Conservation (phyloP, 2,888 invertebrate genomes). For the Hemithea aestivaria region DNA sequence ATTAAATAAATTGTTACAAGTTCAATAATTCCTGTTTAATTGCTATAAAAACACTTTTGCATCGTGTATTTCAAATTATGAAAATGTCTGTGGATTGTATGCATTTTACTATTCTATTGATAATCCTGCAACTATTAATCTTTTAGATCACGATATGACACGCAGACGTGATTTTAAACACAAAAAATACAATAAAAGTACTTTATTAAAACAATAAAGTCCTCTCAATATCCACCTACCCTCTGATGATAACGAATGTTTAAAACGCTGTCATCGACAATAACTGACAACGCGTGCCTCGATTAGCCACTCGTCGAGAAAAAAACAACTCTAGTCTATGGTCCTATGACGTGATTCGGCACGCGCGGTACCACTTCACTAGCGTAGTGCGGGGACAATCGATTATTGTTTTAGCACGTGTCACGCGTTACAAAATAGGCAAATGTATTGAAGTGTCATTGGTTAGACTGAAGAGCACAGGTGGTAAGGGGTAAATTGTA, state of each 20-base stretch:
- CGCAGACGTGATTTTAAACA: too few species aligned
- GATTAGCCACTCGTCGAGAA: slow-evolving; percentile 47
- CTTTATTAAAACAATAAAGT: too few species aligned
- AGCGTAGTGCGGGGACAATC: slow-evolving; percentile 6
- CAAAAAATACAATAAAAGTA: too few species aligned
- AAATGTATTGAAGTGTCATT: slow-evolving; percentile 12
- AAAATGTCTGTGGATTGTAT: too few species aligned
- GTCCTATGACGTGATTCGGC: slow-evolving; percentile 8
- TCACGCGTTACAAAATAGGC: slow-evolving; percentile 15
- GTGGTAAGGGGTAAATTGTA: slow-evolving; percentile 9
- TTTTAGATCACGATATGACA: too few species aligned
- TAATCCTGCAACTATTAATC: too few species aligned
- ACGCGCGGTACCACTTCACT: slow-evolving; percentile 42
- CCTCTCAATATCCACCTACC: slow-evolving; percentile 1
- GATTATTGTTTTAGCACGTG: slow-evolving; percentile 32
- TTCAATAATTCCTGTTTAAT: too few species aligned
- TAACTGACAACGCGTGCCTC: slow-evolving; percentile 47
- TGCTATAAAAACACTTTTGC: too few species aligned
- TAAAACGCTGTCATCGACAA: slow-evolving; percentile 28
- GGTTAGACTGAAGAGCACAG: slow-evolving; percentile 13
- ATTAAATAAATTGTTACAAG: too few species aligned
- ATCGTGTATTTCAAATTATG: too few species aligned
- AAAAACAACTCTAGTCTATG: slow-evolving; percentile 28
- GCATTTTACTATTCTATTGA: too few species aligned
- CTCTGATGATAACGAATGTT: slow-evolving; percentile 26